Evolutionary conservation across 2,797 vertebrate species (phyloP).

Genomic region (Acipenser ruthenus): DNA sequence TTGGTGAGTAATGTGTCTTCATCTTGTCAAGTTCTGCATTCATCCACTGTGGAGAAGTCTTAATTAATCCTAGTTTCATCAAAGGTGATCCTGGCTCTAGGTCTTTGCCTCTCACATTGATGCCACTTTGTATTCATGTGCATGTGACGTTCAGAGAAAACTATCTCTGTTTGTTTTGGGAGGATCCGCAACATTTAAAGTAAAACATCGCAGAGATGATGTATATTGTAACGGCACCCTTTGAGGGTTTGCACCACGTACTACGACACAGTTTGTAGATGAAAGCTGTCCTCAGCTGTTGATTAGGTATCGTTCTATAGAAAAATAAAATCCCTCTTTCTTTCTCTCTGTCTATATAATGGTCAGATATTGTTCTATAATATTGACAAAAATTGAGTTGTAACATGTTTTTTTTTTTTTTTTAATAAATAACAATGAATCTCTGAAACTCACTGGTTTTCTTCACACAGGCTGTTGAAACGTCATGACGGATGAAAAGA

Average conservation of each 20-base stretch:
- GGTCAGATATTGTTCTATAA: no score
- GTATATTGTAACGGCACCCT: no score
- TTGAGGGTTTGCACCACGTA: no score
- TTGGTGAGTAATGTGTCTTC: constrained; percentile 51
- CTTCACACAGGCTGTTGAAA: constrained; percentile 54
- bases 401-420: no score
- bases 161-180: background rate
- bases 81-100: constrained; percentile 7
- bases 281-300: no score
- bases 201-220: no score
- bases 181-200: background rate
- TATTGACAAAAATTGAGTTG: no score
- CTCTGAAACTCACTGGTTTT: constrained; percentile 1
- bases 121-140: constrained; percentile 15
- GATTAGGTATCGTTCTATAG: no score
- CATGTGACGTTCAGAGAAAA: constrained; percentile 12
- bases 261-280: no score
- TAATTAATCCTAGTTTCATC: constrained; percentile 15
- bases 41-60: constrained; percentile 12
- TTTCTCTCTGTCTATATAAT: no score
- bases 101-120: constrained; percentile 8
- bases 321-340: no score
- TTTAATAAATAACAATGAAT: no score
- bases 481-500: constrained; percentile 96
- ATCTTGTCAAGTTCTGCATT: constrained; percentile 18